phyloP scores from a whole-genome alignment of 1,140 invertebrate species.

The Hesperophylax magnus region DNA sequence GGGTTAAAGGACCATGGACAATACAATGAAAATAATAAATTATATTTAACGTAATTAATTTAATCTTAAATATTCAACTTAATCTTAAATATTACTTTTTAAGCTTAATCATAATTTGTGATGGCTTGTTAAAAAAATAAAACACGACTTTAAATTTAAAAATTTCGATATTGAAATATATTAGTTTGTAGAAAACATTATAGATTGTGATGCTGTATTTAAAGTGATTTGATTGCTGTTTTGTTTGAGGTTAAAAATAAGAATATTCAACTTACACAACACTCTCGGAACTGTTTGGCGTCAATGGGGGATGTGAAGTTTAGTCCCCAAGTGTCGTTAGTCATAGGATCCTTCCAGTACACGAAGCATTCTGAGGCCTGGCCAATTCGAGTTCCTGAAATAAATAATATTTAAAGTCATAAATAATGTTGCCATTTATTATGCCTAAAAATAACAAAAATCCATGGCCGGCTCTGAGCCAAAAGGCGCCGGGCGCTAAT shows the following conservation, averaged over 20 bases:
- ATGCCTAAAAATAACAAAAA: no score
- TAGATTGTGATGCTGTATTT: neutral
- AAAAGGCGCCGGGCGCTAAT: no score
- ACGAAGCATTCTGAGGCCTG: slow-evolving; percentile 99
- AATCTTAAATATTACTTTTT: no score
- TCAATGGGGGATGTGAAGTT: slow-evolving; percentile 98
- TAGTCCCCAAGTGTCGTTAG: slow-evolving; percentile 98
- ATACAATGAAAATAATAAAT: no score
- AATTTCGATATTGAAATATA: neutral
- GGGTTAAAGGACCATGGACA: no score
- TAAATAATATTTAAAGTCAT: slow-evolving; percentile 38
- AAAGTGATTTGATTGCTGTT: neutral
- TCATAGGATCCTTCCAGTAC: slow-evolving; percentile 97
- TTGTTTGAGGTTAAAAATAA: neutral
- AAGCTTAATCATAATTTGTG: no score
- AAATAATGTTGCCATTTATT: no score
- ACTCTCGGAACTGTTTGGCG: slow-evolving; percentile 97
- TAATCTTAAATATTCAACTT: no score
- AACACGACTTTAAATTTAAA: no score
- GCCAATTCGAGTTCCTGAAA: slow-evolving; percentile 92
- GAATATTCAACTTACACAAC: slow-evolving; percentile 86
- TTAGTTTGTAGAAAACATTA: neutral
- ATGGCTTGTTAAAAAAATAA: no score
- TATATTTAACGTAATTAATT: no score
- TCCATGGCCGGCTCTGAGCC: no score